Evolutionary conservation across 2,888 invertebrate species (phyloP), one percentile per base, ranked within the genome.

Genomic region (Notodonta ziczac): DNA sequence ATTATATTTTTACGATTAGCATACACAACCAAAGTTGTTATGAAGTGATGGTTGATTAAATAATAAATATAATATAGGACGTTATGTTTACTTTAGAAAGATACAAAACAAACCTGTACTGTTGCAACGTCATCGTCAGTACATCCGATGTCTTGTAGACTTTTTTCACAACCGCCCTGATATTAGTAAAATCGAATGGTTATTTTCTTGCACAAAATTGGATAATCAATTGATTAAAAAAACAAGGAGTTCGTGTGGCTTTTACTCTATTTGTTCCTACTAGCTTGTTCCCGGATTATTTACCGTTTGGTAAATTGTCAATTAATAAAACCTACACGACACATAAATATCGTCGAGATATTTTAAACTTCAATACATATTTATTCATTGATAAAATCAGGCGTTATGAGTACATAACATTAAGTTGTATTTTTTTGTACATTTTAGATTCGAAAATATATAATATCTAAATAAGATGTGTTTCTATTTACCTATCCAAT

Each of bases 401-500:
- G 86, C 87, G 88, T 91, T 91, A 89, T 88, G 94, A 94, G 94
- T 95, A 95, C 94, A 95, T 94, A 94, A 94, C 92, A 93, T 95
- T 95, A 95, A 95, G 92, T 95, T 94, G 95, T 95, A 95, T 95
- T 95, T 95, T 74, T 95, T 95, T 95, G 95, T 95, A 95, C 95
- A 95, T 95, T 95, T 95, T 95, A 95, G 95, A 95, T 95, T 95
- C 95, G 94, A 95, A 95, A 95, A 95, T 95, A 95, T 95, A 95
- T 95, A 94, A 94, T 94, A 94, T 94, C 93, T 94, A 93, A 93
- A 94, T 89, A 81, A 84, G n/a, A 77, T 66, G 78, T 82, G 77
- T 85, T 89, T 88, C 89, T 66, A 82, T 85, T 83, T 72, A 24
- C 24, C 24, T 24, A 59, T 42, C 9, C 13, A 16, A 35, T 56